Conservation (phyloP, 1,140 invertebrate species). For the Nasonia vitripennis region DNA sequence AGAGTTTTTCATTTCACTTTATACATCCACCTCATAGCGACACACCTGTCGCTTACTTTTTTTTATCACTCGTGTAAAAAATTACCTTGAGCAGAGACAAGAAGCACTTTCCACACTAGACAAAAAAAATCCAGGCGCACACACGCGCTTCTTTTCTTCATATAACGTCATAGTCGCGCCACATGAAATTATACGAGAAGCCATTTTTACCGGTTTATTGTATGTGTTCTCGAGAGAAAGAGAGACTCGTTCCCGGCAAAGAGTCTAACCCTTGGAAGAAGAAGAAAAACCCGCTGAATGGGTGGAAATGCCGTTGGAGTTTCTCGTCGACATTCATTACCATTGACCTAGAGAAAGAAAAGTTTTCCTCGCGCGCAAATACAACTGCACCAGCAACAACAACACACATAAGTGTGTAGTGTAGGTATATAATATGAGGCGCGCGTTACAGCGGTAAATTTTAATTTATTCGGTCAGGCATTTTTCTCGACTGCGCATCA, state of each 20-base stretch:
- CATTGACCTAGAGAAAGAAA: conserved; percentile 4
- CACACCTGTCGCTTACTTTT: not conserved
- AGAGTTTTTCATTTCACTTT: too few relatives aligned
- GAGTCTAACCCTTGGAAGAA: not conserved
- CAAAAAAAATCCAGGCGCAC: not conserved
- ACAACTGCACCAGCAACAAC: not conserved
- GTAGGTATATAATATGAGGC: not conserved
- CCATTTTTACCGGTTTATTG: conserved; percentile 1
- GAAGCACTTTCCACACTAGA: not conserved
- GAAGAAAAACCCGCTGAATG: conserved; percentile 1
- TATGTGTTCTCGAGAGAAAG: not conserved
- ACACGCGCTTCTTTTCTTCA: not conserved
- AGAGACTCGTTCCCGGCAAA: not conserved
- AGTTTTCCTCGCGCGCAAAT: not conserved
- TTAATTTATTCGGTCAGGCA: not conserved
- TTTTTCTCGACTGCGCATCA: not conserved
- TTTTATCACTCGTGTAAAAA: not conserved
- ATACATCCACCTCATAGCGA: too few relatives aligned
- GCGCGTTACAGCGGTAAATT: not conserved
- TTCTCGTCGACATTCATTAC: conserved; percentile 3
- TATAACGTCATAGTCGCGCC: not conserved
- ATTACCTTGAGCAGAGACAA: not conserved
- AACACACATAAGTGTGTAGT: not conserved
- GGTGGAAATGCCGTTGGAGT: conserved; percentile 37
- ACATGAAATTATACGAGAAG: not conserved